Percentiles rank a stretch among this genome's conserved stretches.
phyloP scores from a whole-genome alignment of 2,797 vertebrate genomes.

The Choloepus didactylus region DNA sequence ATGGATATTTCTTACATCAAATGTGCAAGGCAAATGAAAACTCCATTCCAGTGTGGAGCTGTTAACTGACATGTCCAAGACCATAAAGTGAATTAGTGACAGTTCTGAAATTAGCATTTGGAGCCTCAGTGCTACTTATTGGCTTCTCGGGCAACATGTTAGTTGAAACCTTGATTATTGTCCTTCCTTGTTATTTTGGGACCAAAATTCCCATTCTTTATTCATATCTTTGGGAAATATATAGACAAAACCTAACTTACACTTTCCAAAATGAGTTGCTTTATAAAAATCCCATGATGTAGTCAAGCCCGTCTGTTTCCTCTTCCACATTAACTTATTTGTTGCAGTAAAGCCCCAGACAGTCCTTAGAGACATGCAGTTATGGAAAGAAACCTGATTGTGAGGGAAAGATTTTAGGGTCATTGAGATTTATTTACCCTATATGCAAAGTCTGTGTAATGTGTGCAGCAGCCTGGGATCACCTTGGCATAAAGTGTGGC shows the following conservation, averaged over 20 bases:
- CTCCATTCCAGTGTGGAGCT: constrained; percentile 20
- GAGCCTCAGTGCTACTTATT: constrained; percentile 19
- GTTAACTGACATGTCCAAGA: neutral
- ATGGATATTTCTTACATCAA: constrained; percentile 60
- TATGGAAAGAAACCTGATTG: constrained; percentile 76
- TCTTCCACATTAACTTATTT: constrained; percentile 77
- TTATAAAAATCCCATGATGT: constrained; percentile 75
- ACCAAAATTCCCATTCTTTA: constrained; percentile 67
- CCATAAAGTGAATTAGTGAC: constrained; percentile 22
- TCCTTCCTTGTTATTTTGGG: constrained; percentile 64
- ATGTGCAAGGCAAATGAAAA: constrained; percentile 57
- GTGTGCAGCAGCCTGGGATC: constrained; percentile 63
- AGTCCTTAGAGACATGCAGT: constrained; percentile 69
- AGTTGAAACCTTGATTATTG: constrained; percentile 59
- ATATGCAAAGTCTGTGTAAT: constrained; percentile 67
- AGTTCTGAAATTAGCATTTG: constrained; percentile 26
- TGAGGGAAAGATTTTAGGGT: constrained; percentile 77
- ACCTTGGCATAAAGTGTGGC: constrained; percentile 76
- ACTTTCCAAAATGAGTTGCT: constrained; percentile 77
- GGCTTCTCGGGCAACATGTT: constrained; percentile 62
- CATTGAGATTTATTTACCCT: constrained; percentile 77
- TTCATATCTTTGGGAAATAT: constrained; percentile 67
- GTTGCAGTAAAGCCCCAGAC: constrained; percentile 72
- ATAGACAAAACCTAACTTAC: constrained; percentile 68
- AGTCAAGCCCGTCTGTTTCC: constrained; percentile 77